A percentile compares a stretch with the other conserved stretches of the same genome.
Conservation (phyloP, 2,888 invertebrate genomes). For the Polia nebulosa region DNA sequence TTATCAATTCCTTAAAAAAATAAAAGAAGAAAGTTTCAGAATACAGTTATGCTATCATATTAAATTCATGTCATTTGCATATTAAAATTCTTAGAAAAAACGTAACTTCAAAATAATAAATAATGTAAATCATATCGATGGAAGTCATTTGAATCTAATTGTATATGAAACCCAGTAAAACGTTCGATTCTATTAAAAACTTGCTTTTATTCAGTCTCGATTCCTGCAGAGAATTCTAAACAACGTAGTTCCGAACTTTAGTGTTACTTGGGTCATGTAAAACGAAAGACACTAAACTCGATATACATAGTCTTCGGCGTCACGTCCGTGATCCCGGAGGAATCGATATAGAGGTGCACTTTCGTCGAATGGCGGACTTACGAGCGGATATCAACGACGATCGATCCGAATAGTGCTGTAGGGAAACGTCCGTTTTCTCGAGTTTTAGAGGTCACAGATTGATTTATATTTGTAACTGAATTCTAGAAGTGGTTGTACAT, state of each 20-base stretch:
- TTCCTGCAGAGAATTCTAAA: constrained; percentile 1
- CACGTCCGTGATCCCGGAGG: constrained; percentile 19
- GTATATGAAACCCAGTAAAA: background rate
- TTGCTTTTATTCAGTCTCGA: background rate
- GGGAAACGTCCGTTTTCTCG: background rate
- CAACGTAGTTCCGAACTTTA: constrained; percentile 21
- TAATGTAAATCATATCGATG: background rate
- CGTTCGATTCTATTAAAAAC: background rate
- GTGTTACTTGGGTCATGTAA: constrained; percentile 30
- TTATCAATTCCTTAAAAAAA: no score
- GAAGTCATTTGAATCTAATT: constrained; percentile 13
- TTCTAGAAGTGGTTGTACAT: background rate
- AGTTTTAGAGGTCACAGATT: constrained; percentile 25
- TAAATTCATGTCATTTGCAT: no score
- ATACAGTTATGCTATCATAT: no score
- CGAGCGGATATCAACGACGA: constrained; percentile 18
- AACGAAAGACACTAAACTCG: constrained; percentile 26
- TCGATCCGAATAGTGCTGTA: constrained; percentile 18
- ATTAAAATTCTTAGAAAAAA: background rate
- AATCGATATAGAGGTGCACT: constrained; percentile 37
- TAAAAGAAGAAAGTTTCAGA: background rate
- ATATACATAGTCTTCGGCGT: constrained; percentile 17
- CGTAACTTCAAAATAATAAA: background rate
- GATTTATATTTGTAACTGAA: background rate
- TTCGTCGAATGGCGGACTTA: constrained; percentile 25